phyloP scores from a whole-genome alignment of 2,113 vertebrate genomes.

The Progne subis region DNA sequence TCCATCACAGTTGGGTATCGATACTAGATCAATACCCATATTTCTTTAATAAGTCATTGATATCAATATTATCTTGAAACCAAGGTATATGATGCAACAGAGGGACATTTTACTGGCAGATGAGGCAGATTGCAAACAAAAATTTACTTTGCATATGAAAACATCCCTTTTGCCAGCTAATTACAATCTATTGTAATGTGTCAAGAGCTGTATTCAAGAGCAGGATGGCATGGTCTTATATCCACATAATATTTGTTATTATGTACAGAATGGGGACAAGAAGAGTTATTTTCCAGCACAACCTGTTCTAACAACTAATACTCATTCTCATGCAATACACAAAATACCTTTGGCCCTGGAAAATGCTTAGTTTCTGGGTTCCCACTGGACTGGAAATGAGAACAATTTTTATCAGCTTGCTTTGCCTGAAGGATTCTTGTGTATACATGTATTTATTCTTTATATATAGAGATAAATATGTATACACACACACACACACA shows the following conservation, averaged over 20 bases:
- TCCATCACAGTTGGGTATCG: too few species aligned
- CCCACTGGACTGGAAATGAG: not conserved
- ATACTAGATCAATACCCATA: too few species aligned
- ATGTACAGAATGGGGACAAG: accelerated
- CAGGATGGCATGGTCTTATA: not conserved
- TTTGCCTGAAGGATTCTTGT: not conserved
- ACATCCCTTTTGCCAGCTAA: not conserved
- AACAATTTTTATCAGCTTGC: not conserved
- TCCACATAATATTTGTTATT: not conserved
- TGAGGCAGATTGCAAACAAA: not conserved
- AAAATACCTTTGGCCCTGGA: not conserved
- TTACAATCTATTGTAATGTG: accelerated
- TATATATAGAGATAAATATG: too few species aligned
- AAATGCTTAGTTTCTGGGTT: not conserved
- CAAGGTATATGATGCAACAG: accelerated
- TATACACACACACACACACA: too few species aligned
- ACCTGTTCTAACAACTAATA: not conserved
- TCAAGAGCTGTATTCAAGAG: not conserved
- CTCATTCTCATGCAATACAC: not conserved
- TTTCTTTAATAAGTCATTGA: too few species aligned
- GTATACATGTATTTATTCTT: too few species aligned
- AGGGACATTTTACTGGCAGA: not conserved
- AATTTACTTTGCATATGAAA: not conserved
- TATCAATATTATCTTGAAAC: not conserved
- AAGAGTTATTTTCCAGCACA: not conserved